Conservation (phyloP, 2,888 invertebrate species). For the Agrotis exclamationis region DNA sequence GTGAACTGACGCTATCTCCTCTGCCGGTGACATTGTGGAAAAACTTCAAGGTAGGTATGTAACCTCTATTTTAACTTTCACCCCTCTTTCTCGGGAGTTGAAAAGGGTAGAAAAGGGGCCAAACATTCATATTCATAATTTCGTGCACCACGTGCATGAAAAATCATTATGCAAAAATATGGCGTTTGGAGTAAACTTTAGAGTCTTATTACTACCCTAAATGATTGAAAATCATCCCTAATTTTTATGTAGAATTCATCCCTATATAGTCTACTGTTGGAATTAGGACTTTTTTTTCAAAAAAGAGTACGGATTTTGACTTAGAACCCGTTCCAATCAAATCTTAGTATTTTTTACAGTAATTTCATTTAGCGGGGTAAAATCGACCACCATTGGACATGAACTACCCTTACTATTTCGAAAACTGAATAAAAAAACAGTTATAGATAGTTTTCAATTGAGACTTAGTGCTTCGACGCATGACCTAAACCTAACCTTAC, state of each 20-base stretch:
- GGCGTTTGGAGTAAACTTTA: background rate
- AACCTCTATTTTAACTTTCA: constrained; percentile 6
- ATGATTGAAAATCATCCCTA: constrained; percentile 12
- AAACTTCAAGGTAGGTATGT: constrained; percentile 42
- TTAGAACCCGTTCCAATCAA: background rate
- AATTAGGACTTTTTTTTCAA: background rate
- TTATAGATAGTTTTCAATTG: background rate
- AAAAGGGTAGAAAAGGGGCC: background rate
- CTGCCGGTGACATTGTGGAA: constrained; percentile 30
- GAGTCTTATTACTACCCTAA: background rate
- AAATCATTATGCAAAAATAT: background rate
- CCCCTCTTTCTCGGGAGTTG: constrained; percentile 8
- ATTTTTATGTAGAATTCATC: background rate
- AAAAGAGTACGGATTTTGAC: background rate
- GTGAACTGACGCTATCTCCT: background rate
- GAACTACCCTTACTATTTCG: too few relatives aligned
- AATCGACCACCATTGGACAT: background rate
- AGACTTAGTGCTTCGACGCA: background rate
- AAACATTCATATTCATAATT: background rate
- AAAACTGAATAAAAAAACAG: background rate
- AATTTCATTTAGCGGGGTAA: background rate
- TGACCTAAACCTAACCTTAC: too few relatives aligned
- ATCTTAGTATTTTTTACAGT: background rate
- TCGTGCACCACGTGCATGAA: constrained; percentile 5
- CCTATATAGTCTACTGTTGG: background rate